Base-by-base conservation (phyloP, 2,113 vertebrate genomes). In the Rynchops niger region DNA sequence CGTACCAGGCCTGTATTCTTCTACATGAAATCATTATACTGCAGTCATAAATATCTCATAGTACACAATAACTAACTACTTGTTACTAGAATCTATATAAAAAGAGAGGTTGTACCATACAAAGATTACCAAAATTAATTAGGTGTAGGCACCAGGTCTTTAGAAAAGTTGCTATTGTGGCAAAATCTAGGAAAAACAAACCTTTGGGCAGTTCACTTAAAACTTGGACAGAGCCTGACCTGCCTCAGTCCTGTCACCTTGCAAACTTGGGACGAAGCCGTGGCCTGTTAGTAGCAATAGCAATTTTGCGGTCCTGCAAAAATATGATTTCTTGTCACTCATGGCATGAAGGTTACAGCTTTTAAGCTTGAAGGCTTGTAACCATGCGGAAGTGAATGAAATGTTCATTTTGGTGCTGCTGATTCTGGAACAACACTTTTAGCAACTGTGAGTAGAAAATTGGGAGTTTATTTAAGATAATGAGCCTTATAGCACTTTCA, bases 381-480 rank as follows among this genome's bases (percentile, higher is more conserved):
- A 38, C 52, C 66, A 40, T 14, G 36, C 0, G 1, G 74, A 71
- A 82, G 61, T 9, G 65, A 71, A 27, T 13, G 66, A 72, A 88
- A 61, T 50, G 56, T 62, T 94, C 43, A 7, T 89, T 95, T 90
- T 65, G 36, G 27, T 49, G 70, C 56, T 93, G 90, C 73, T 93
- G 82, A 42, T 82, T 82, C 87, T 90, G 67, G 56, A 93, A 85
- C 83, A 95, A 85, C 82, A 50, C 36, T 87, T 91, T 56, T 63
- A 85, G 78, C 71, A 85, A 76, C 78, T 0, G 1, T 79, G 87
- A 93, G 74, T 80, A 66, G 92, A 80, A 96, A 96, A 96, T 94
- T 79, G 59, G 69, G 72, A 81, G 81, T 95, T 93, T 96, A 82
- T 95, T 96, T 94, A 90, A 72, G 85, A 94, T 95, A 95, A 94